A percentile compares a stretch with the other conserved stretches of the same genome.
These are phyloP conservation scores for Megaceryle torquata DNA, from an alignment of 2,113 vertebrate genomes.

Conservation along the genomic window DNA sequence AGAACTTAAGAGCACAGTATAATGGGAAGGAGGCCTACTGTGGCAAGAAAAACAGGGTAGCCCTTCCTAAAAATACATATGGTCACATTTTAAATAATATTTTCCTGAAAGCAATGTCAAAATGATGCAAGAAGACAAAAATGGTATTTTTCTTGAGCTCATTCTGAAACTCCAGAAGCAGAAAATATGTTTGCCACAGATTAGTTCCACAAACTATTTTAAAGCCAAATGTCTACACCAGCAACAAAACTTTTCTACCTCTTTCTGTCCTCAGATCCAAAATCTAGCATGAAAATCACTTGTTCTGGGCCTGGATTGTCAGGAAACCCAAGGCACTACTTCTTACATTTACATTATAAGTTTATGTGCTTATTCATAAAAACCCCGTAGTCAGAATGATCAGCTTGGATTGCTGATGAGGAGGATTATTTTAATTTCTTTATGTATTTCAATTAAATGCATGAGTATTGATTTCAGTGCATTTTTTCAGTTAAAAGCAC, in stretches of 20 bases:
- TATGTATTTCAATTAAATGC: conserved; percentile 58
- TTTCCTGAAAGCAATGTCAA: background rate
- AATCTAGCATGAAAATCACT: conserved; percentile 16
- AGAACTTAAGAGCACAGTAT: background rate
- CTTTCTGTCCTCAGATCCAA: background rate
- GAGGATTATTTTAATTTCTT: conserved; percentile 64
- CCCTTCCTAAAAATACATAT: background rate
- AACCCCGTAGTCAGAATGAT: conserved; percentile 52
- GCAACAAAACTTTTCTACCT: conserved; percentile 28
- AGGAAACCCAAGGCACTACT: conserved; percentile 55
- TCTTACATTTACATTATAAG: conserved; percentile 32
- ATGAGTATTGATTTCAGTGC: conserved; percentile 40
- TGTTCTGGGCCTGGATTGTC: conserved; percentile 38
- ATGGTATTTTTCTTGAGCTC: background rate
- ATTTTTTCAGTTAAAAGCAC: conserved; percentile 52
- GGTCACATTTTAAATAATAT: background rate
- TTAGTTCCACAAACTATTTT: conserved; percentile 19
- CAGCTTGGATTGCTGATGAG: conserved; percentile 40
- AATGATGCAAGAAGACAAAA: background rate
- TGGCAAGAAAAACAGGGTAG: background rate
- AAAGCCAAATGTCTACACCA: conserved; percentile 2
- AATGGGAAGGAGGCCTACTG: background rate
- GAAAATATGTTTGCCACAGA: conserved; percentile 36
- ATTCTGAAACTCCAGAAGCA: conserved; percentile 2
- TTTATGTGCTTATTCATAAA: conserved; percentile 59